Conservation (phyloP, 2,113 vertebrate species). For the Paramormyrops kingsleyae region DNA sequence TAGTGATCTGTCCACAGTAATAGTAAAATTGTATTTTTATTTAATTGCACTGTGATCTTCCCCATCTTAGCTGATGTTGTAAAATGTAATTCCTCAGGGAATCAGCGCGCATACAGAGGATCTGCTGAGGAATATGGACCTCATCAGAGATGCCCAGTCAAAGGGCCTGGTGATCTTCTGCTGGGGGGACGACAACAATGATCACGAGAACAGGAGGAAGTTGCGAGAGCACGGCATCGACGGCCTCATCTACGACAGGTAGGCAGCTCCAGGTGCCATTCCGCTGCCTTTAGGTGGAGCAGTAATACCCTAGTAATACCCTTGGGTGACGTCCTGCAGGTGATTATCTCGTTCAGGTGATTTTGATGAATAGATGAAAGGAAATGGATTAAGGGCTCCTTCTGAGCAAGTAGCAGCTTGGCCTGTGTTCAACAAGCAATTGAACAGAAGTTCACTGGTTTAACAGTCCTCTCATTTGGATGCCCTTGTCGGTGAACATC, state of each 20-base stretch:
- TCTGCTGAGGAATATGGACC: conserved; percentile 71
- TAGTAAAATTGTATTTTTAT: neutral
- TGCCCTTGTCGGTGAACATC: neutral
- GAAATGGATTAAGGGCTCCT: neutral
- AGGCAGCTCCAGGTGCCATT: neutral
- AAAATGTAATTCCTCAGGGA: conserved; percentile 62
- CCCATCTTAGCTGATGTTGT: neutral
- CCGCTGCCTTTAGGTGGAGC: neutral
- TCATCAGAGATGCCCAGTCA: conserved; percentile 72
- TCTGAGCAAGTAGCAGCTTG: neutral
- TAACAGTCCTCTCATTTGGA: neutral
- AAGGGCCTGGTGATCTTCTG: conserved; percentile 91
- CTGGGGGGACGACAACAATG: conserved; percentile 93
- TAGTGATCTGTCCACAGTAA: neutral
- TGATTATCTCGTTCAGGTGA: neutral
- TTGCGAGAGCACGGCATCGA: conserved; percentile 81
- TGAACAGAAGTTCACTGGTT: neutral
- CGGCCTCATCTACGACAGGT: conserved; percentile 95
- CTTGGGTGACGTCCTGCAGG: neutral
- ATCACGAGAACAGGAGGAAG: conserved; percentile 78
- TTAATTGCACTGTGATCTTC: neutral
- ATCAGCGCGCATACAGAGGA: conserved; percentile 90
- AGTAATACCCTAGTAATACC: neutral
- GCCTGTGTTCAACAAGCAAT: neutral
- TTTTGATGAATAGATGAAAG: neutral